Evolutionary conservation across 1,140 invertebrate genomes (phyloP), one percentile per base, ranked within the genome.

Genomic region (Conus betulinus): DNA sequence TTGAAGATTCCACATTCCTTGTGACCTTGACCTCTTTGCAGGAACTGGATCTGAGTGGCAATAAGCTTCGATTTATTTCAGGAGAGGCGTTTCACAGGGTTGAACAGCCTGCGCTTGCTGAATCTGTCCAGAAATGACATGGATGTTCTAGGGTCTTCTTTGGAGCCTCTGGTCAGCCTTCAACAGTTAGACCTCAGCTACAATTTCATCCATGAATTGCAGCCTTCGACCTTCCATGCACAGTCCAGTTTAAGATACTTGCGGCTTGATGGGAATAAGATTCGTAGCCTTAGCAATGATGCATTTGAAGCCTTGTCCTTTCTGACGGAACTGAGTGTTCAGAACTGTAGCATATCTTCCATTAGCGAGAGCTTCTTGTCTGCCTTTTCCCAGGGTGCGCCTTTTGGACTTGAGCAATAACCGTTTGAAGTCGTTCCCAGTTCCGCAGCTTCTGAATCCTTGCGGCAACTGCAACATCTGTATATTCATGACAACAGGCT

Each of bases 51-150:
- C 84, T 93, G n/a, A 92, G 89, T 20, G 57, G 89, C 20, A 93
- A 93, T 82, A 87, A 89, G 39, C 88, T 93, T 15, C 81, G 84
- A 11, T 85, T 17, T 13, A 88, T 93, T 25, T 71, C 83, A 3
- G 84, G 88, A 25, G 89, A 90, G 85, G 90, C 91, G 3, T 92
- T 92, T 93, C 67, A 25, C 51, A 20, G 91, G 91, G 60, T 76
- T 93, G 15, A 27, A 15, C 17, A 55, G 67, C n/a, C 82, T 93
- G 15, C 79, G 51, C 84, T 86, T 51, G 8, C 86, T 93, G 20
- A 92, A 93, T 79, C 87, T 93, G 63, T 92, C 92, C 0, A 55
- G 90, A 53, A 93, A 93, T 63, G 85, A 78, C 4, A 88, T 93
- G n/a, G 25, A 81, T 20, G 74, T 84, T 13, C 63, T 93, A 71